Conservation (phyloP, 2,113 vertebrate species). For the Proterorhinus semilunaris region DNA sequence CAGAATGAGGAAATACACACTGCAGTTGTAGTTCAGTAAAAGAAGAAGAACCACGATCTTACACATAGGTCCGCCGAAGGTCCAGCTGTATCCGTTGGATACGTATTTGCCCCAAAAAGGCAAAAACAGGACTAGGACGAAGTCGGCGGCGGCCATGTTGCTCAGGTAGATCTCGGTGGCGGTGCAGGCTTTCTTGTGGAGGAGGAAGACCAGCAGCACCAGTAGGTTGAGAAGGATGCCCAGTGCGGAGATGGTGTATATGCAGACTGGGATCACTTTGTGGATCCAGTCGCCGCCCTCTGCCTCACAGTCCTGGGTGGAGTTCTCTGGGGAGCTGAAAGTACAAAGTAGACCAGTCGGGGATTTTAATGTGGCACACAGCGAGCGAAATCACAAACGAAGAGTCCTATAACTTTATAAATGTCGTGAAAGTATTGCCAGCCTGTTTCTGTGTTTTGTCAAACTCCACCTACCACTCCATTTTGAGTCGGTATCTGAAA, state of each 20-base stretch:
- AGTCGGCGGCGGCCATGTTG: conserved; percentile 84
- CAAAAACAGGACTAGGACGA: conserved; percentile 76
- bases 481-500: too few relatives aligned
- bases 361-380: too few relatives aligned
- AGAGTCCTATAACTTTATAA: too few relatives aligned
- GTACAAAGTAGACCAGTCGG: too few relatives aligned
- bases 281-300: conserved; percentile 50
- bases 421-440: too few relatives aligned
- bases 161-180: conserved; percentile 88
- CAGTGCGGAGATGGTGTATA: conserved; percentile 78
- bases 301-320: too few relatives aligned
- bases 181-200: conserved; percentile 83
- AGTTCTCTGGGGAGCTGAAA: too few relatives aligned
- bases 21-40: conserved; percentile 81
- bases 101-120: conserved; percentile 86
- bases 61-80: conserved; percentile 80
- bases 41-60: conserved; percentile 70
- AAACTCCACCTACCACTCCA: too few relatives aligned
- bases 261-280: conserved; percentile 67
- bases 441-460: too few relatives aligned
- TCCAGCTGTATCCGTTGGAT: conserved; percentile 75
- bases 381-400: too few relatives aligned
- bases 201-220: conserved; percentile 80
- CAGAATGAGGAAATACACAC: conserved; percentile 84
- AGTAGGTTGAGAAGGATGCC: conserved; percentile 82